Conservation (phyloP, 2,888 invertebrate genomes). For the Andrena praecox region DNA sequence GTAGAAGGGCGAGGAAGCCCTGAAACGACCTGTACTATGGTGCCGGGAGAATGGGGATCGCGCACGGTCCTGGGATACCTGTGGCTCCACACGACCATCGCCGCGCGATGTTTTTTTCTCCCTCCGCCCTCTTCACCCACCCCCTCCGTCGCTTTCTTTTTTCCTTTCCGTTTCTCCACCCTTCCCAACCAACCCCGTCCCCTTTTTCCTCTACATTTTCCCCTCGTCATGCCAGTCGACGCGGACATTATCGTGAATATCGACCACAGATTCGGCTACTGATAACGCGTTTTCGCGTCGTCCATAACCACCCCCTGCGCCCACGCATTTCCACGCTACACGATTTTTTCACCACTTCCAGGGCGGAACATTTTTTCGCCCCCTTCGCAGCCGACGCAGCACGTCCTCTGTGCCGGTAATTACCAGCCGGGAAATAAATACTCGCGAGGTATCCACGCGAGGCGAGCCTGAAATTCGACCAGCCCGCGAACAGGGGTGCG, state of each 20-base stretch:
- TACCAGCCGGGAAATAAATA: slow-evolving; percentile 1
- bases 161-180: slow-evolving; percentile 8
- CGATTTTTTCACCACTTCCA: slow-evolving; percentile 1
- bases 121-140: neutral
- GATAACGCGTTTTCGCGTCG: slow-evolving; percentile 56
- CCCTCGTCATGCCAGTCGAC: slow-evolving; percentile 51
- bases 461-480: too few relatives aligned
- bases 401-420: slow-evolving; percentile 1
- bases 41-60: slow-evolving; percentile 55
- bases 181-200: neutral
- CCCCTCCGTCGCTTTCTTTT: neutral
- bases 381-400: too few relatives aligned
- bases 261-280: slow-evolving; percentile 66
- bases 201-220: slow-evolving; percentile 31
- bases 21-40: slow-evolving; percentile 63
- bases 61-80: slow-evolving; percentile 65
- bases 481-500: too few relatives aligned
- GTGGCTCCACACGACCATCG: slow-evolving; percentile 67
- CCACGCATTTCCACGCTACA: neutral
- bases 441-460: neutral
- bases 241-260: slow-evolving; percentile 65
- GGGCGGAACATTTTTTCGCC: neutral
- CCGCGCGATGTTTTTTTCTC: slow-evolving; percentile 53
- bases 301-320: neutral
- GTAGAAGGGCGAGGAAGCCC: slow-evolving; percentile 12